Evolutionary conservation across 92 coral and sea anemone species (phyloP), one percentile per base, ranked within the genome.

Genomic region (Desmophyllum pertusum): DNA sequence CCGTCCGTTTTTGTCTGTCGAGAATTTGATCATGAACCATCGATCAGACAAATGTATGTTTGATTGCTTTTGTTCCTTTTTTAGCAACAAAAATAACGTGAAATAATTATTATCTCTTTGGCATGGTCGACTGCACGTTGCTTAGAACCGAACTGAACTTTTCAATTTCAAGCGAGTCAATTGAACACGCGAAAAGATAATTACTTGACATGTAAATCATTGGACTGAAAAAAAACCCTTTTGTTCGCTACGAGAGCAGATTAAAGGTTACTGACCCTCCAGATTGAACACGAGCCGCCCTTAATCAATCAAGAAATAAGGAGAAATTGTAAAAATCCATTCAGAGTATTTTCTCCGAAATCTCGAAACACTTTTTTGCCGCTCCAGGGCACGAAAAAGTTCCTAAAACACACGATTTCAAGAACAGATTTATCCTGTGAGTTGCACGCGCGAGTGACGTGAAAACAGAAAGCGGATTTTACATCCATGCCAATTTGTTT

Each of bases 151-250:
- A 37, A 67, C 73, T 10, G 45, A 36, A 46, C 75, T 48, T 81
- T 67, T 50, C 66, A 50, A 61, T 51, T 51, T 48, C 25, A 31
- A 1, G 18, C 42, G 52, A 23, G 19, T 42, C 70, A 51, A 70
- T 27, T 27, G 53, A 53, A 23, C 85, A 70, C 67, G 78, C 53
- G 69, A 55, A 68, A 46, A 80, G 84, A 68, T 72, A 70, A 72
- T 71, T 71, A 70, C 27, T 25, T n/a, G 78, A 81, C 64, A 18
- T 65, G 59, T 39, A 52, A 72, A 23, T 70, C 52, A 81, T 29
- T 70, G 69, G 45, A 72, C 57, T 40, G 68, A 38, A 53, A 66
- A n/a, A n/a, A 72, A 72, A 52, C n/a, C 55, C 52, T 81, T 81
- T 81, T 72, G 85, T 52, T 72, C 15, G 70, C 53, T 21, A 43